These are phyloP conservation scores for Amphimallon solstitiale DNA, from an alignment of 2,888 invertebrate genomes.

Conservation along the genomic window DNA sequence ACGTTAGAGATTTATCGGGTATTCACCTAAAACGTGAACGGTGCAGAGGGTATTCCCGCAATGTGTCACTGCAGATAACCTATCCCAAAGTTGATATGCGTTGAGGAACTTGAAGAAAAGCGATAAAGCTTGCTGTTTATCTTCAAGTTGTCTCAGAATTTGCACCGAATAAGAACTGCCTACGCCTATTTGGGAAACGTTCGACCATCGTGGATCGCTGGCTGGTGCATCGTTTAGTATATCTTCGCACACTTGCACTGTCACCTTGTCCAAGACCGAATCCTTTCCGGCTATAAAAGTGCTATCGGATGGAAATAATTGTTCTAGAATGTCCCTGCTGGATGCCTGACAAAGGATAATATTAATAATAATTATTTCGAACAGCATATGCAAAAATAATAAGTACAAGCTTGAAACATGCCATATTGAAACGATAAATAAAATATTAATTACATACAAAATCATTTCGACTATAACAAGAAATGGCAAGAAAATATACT, in stretches of 20 bases:
- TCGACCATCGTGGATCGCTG: slow-evolving; percentile 84
- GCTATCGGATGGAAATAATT: slow-evolving; percentile 63
- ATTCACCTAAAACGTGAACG: slow-evolving; percentile 58
- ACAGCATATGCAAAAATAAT: no score
- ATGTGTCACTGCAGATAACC: slow-evolving; percentile 63
- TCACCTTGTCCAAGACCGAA: slow-evolving; percentile 68
- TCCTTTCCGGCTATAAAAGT: slow-evolving; percentile 61
- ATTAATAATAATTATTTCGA: no score
- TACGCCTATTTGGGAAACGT: slow-evolving; percentile 64
- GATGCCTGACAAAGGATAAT: slow-evolving; percentile 59
- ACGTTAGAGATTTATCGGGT: neutral
- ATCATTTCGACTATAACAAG: no score
- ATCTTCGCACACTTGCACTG: slow-evolving; percentile 77
- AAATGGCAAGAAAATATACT: no score
- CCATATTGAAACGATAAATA: no score
- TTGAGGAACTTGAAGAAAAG: slow-evolving; percentile 82
- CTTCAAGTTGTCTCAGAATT: slow-evolving; percentile 84
- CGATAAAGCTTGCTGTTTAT: slow-evolving; percentile 82
- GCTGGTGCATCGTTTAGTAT: slow-evolving; percentile 89
- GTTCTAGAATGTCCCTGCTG: slow-evolving; percentile 63
- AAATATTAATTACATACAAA: no score
- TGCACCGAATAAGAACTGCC: slow-evolving; percentile 85
- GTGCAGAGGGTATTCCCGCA: slow-evolving; percentile 67
- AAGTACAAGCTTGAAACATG: no score
- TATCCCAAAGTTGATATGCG: slow-evolving; percentile 73